Conservation (phyloP, 2,113 vertebrate species). For the Phrynosoma platyrhinos region DNA sequence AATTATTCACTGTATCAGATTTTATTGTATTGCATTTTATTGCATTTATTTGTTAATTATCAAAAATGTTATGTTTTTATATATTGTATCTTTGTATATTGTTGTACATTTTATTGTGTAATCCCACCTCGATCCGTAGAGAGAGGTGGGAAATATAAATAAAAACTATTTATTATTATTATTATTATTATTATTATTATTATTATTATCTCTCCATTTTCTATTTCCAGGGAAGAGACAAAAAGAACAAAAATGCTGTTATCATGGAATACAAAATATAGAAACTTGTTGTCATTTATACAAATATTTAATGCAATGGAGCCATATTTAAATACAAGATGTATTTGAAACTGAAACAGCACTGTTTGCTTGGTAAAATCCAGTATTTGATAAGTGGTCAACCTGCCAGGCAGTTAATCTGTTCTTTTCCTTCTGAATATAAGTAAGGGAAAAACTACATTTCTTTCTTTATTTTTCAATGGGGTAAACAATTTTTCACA, state of each 20-base stretch:
- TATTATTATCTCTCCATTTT: too few relatives aligned
- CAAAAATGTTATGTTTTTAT: too few relatives aligned
- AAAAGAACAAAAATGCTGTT: constrained; percentile 7
- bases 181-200: too few relatives aligned
- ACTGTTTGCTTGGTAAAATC: background rate
- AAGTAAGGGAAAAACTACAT: background rate
- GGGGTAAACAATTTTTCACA: background rate
- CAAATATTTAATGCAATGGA: background rate
- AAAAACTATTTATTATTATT: too few relatives aligned
- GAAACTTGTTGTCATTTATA: background rate
- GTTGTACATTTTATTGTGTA: too few relatives aligned
- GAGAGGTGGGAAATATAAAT: too few relatives aligned
- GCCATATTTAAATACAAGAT: background rate
- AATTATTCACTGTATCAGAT: too few relatives aligned
- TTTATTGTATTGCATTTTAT: too few relatives aligned
- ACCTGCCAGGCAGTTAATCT: background rate
- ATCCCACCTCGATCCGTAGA: too few relatives aligned
- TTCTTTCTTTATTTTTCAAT: background rate
- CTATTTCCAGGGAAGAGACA: background rate
- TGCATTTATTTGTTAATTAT: too few relatives aligned
- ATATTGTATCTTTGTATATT: too few relatives aligned
- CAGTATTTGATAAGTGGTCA: background rate
- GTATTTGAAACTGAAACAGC: background rate
- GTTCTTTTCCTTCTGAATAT: background rate
- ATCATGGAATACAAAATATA: background rate